Evolutionary conservation across 2,888 invertebrate genomes (phyloP).

Genomic region (Taphrorychus bicolor): DNA sequence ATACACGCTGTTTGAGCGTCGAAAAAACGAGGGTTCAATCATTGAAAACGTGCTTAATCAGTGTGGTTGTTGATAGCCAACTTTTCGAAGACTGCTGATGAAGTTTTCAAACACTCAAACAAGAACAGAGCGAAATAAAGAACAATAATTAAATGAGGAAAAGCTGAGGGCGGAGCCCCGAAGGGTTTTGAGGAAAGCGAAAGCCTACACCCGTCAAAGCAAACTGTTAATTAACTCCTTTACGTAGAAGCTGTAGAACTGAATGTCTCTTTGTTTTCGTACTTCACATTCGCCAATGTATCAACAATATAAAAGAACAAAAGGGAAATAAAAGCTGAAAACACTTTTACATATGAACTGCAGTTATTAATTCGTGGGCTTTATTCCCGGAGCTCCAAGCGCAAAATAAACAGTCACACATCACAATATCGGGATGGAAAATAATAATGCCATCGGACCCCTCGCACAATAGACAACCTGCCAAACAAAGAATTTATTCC

Average conservation of each 20-base stretch:
- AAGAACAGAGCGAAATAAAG: not conserved
- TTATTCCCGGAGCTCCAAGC: not conserved
- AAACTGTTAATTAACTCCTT: too few species aligned
- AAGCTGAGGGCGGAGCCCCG: not conserved
- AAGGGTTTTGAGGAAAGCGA: too few species aligned
- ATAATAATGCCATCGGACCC: not conserved
- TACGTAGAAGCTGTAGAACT: too few species aligned
- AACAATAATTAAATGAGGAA: not conserved
- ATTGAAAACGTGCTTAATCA: not conserved
- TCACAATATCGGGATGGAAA: not conserved
- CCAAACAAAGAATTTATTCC: not conserved
- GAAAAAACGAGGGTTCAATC: too few species aligned
- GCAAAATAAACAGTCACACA: not conserved
- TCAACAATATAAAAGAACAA: too few species aligned
- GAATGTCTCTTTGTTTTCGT: too few species aligned
- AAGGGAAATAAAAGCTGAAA: too few species aligned
- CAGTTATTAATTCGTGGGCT: not conserved
- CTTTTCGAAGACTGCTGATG: too few species aligned
- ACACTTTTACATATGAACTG: not conserved
- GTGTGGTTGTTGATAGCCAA: too few species aligned
- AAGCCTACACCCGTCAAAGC: too few species aligned
- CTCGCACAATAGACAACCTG: not conserved
- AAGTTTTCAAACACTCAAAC: not conserved
- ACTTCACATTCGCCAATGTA: not conserved
- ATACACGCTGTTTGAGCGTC: not conserved